phyloP scores from a whole-genome alignment of 2,888 invertebrate genomes.

The Conops quadrifasciatus region DNA sequence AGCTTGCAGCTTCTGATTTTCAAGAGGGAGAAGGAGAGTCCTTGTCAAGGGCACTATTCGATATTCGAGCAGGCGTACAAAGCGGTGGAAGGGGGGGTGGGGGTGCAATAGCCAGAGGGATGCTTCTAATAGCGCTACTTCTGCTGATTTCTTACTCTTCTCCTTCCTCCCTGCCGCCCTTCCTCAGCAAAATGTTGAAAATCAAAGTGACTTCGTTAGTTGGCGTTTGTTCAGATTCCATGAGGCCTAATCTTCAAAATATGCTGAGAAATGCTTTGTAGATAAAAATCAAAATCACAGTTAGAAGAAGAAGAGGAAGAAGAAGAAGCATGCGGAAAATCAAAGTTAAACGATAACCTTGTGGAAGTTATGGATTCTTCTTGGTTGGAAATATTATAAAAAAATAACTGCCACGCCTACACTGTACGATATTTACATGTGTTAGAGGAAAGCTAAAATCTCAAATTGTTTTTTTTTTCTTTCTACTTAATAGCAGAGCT shows the following conservation, averaged over 20 bases:
- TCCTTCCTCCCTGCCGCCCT: background rate
- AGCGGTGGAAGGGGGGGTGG: background rate
- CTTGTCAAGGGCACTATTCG: background rate
- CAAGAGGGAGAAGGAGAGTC: background rate
- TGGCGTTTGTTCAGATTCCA: conserved; percentile 15
- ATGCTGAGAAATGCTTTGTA: too few relatives aligned
- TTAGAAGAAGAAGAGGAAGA: too few relatives aligned
- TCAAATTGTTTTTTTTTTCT: too few relatives aligned
- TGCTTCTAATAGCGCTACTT: background rate
- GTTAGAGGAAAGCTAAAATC: too few relatives aligned
- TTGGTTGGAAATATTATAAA: too few relatives aligned
- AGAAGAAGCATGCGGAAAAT: too few relatives aligned
- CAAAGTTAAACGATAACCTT: too few relatives aligned
- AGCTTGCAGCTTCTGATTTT: conserved; percentile 11
- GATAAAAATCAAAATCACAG: too few relatives aligned
- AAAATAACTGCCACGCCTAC: too few relatives aligned
- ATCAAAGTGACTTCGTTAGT: conserved; percentile 22
- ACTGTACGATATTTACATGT: too few relatives aligned
- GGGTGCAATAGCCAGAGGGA: background rate
- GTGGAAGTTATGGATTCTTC: too few relatives aligned
- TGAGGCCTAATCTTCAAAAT: background rate
- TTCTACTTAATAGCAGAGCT: too few relatives aligned
- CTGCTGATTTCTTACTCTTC: background rate
- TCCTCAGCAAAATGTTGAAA: conserved; percentile 4
- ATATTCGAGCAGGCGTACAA: background rate